Evolutionary conservation across 2,888 invertebrate species (phyloP).

Genomic region (Spisula solida): DNA sequence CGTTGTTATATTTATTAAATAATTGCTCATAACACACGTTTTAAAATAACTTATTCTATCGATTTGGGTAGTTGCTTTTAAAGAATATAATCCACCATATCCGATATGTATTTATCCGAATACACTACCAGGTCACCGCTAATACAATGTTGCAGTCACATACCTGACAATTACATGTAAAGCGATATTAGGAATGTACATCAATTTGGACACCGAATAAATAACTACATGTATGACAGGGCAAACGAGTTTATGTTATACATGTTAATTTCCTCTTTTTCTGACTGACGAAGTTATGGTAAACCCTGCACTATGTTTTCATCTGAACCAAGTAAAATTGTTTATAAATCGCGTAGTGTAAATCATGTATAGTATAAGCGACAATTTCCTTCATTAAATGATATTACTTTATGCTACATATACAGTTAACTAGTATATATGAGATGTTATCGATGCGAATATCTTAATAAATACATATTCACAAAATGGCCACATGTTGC

Average conservation of each 20-base stretch:
- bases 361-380: background rate
- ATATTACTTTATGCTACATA: background rate
- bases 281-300: background rate
- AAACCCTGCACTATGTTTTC: background rate
- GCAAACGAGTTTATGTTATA: background rate
- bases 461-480: constrained; percentile 11
- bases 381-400: background rate
- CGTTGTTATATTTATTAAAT: background rate
- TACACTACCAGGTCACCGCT: background rate
- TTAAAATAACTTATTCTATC: background rate
- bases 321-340: background rate
- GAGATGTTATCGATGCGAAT: background rate
- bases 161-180: background rate
- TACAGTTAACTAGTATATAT: background rate
- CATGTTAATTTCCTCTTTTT: background rate
- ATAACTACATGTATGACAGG: background rate
- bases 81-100: background rate
- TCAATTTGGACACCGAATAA: background rate
- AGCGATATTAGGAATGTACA: background rate
- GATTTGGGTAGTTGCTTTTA: background rate
- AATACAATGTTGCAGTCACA: background rate
- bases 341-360: background rate
- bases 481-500: constrained; percentile 7
- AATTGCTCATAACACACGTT: background rate
- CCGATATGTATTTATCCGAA: background rate